phyloP scores from a whole-genome alignment of 2,113 vertebrate species.

The Rattus norvegicus region GRCr8 NC_086023.1:119310501-119311000 shows the following conservation, averaged over 20 bases:
- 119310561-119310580: neutral
- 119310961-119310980: neutral
- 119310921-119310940: neutral
- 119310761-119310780: neutral
- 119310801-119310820: neutral
- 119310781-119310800: neutral
- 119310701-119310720: neutral
- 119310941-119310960: neutral
- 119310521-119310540: neutral
- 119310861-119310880: neutral
- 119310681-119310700: neutral
- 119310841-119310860: neutral
- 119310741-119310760: conserved; percentile 14
- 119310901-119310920: neutral
- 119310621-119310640: too few species aligned
- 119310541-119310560: neutral
- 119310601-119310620: too few species aligned
- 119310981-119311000: neutral
- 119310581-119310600: neutral
- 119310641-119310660: neutral
- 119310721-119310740: neutral
- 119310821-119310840: neutral
- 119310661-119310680: neutral
- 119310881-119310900: neutral
- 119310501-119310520: neutral